These are phyloP conservation scores for Pterocles orientalis DNA, from an alignment of 2,113 vertebrate species.

Conservation along the genomic window DNA sequence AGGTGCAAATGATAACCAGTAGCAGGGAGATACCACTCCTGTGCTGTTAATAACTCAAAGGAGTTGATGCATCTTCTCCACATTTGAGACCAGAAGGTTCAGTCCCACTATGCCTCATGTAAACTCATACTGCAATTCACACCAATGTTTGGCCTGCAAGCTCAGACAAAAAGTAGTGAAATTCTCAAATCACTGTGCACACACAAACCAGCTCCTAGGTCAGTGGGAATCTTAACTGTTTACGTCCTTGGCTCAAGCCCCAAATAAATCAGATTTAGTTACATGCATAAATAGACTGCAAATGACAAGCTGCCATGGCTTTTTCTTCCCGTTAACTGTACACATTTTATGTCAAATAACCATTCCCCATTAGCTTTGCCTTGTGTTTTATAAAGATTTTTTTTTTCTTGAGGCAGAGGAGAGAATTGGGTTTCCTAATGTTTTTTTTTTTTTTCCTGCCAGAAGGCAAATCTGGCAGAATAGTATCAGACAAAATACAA, in stretches of 20 bases:
- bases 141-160: neutral
- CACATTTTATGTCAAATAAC: constrained; percentile 12
- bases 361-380: neutral
- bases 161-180: neutral
- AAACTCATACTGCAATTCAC: neutral
- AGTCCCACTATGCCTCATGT: neutral
- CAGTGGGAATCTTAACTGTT: constrained; percentile 34
- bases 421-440: neutral
- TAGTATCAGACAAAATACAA: constrained; percentile 25
- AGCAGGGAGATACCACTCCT: neutral
- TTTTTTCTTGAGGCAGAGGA: neutral
- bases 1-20: neutral
- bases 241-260: constrained; percentile 58
- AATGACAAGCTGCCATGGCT: constrained; percentile 58
- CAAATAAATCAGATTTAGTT: constrained; percentile 65
- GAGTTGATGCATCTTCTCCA: neutral
- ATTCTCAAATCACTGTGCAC: neutral
- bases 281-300: constrained; percentile 57
- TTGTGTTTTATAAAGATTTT: neutral
- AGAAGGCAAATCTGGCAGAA: constrained; percentile 1
- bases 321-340: constrained; percentile 15
- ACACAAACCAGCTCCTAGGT: neutral
- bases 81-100: neutral
- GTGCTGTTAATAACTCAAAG: neutral
- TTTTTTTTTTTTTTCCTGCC: neutral